Evolutionary conservation across 2,888 invertebrate species (phyloP).

Genomic region (Nomada ruficornis): DNA sequence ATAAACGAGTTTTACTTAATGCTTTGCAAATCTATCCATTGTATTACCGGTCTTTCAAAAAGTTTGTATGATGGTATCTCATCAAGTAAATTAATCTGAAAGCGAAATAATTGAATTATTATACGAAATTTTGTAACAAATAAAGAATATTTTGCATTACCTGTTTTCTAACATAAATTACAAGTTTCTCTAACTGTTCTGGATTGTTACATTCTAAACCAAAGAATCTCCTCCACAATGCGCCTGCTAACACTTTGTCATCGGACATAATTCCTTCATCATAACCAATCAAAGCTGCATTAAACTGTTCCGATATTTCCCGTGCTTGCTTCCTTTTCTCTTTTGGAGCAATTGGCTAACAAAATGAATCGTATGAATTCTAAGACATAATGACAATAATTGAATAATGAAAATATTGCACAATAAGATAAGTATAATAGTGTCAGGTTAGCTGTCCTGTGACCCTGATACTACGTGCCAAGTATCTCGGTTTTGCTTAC

Average conservation of each 20-base stretch:
- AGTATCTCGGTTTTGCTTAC: background rate
- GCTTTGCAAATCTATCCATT: slow-evolving; percentile 73
- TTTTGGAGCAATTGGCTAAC: slow-evolving; percentile 87
- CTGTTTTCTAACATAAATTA: slow-evolving; percentile 90
- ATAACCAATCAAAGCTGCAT: slow-evolving; percentile 92
- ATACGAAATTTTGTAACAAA: background rate
- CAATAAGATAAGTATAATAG: too few relatives aligned
- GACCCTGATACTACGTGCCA: too few relatives aligned
- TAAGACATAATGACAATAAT: background rate
- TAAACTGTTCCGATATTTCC: slow-evolving; percentile 91
- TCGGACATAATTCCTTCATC: slow-evolving; percentile 93
- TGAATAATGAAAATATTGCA: background rate
- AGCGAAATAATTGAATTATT: slow-evolving; percentile 30
- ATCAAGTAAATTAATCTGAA: slow-evolving; percentile 70
- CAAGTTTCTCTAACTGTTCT: slow-evolving; percentile 88
- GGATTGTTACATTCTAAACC: slow-evolving; percentile 88
- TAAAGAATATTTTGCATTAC: slow-evolving; percentile 35
- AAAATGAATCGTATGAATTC: slow-evolving; percentile 45
- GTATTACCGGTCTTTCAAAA: slow-evolving; percentile 29
- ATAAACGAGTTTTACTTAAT: slow-evolving; percentile 72
- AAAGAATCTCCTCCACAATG: slow-evolving; percentile 94
- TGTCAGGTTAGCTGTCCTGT: too few relatives aligned
- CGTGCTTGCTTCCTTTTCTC: slow-evolving; percentile 88
- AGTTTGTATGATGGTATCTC: slow-evolving; percentile 63
- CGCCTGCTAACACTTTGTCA: slow-evolving; percentile 92